Evolutionary conservation across 2,797 vertebrate genomes (phyloP), one percentile per base, ranked within the genome.

Genomic region (Setipinna tenuifilis): DNA sequence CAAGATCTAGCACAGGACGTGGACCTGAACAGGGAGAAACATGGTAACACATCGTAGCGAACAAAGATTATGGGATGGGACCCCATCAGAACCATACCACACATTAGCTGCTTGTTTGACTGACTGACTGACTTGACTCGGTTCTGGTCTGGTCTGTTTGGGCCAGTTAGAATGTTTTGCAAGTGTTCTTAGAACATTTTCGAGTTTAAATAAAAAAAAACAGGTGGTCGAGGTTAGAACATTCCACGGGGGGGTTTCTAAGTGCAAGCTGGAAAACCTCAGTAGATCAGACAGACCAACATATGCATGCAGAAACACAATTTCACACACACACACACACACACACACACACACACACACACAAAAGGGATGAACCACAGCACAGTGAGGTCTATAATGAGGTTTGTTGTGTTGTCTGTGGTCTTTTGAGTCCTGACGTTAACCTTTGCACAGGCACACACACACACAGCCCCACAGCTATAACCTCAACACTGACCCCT

Each of bases 1-100:
- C 91, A 99, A 99, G 90, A 98, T 99, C 68, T 75, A 75, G 68
- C 68, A 23, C 61, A 65, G 9, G 4, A 23, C 61, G n/a, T 23
- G 59, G 59, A 19, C 59, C 57, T 7, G 23, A 21, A 11, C 62
- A 35, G 14, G 50, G 50, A 7, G 7, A 7, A 35, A 35, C 62
- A 65, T 11, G 23, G 23, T n/a, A 65, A 65, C 62, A 28, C 62
- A 28, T 10, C 62, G 11, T 28, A 65, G 10, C 12, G 62, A 65
- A 65, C 23, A 2, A 11, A 65, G 62, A 65, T 41, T 41, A 41
- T 41, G 23, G 23, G 59, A 62, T 62, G 2, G 35, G 17, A 35
- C 68, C 1, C 17, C 5, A 0, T 14, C 68, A 75, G 28, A 75
- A 75, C 28, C 31, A 75, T 41, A 75, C 68, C 68, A 35, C 68